Percentiles rank a stretch among this genome's conserved stretches.
Conservation (phyloP, 1,140 invertebrate species). For the Subanguina moxae region DNA sequence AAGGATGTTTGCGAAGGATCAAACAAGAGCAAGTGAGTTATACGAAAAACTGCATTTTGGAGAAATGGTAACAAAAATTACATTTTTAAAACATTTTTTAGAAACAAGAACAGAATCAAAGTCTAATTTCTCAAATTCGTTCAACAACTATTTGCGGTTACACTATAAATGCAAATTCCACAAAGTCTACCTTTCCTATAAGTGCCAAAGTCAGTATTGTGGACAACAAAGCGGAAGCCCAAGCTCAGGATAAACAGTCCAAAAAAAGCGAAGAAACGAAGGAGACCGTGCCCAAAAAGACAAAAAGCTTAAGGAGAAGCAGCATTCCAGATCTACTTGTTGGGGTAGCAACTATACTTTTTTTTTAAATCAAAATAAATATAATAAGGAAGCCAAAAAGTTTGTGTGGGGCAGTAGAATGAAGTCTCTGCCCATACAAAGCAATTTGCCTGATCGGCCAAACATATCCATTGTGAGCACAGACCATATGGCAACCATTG, state of each 20-base stretch:
- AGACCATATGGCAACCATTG: not conserved
- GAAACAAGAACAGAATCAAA: constrained; percentile 25
- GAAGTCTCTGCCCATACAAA: constrained; percentile 37
- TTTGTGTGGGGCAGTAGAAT: constrained; percentile 42
- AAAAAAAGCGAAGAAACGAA: constrained; percentile 1
- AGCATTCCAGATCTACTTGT: constrained; percentile 50
- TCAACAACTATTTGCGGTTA: not conserved
- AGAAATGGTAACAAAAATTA: not conserved
- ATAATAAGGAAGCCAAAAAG: constrained; percentile 44
- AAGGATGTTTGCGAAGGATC: constrained; percentile 40
- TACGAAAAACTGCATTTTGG: not conserved
- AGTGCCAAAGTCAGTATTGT: not conserved
- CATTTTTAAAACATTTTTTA: constrained; percentile 7
- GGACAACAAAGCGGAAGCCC: not conserved
- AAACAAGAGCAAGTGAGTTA: constrained; percentile 44
- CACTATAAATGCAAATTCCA: not conserved
- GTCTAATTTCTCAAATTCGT: constrained; percentile 24
- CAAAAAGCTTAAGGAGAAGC: constrained; percentile 33
- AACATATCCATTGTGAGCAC: constrained; percentile 16
- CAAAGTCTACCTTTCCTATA: not conserved
- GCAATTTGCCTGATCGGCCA: constrained; percentile 26
- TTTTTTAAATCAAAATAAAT: constrained; percentile 7
- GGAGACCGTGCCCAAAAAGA: constrained; percentile 3
- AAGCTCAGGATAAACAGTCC: not conserved
- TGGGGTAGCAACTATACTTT: constrained; percentile 9